phyloP scores from a whole-genome alignment of 2,888 invertebrate species.

The Apoda limacodes region DNA sequence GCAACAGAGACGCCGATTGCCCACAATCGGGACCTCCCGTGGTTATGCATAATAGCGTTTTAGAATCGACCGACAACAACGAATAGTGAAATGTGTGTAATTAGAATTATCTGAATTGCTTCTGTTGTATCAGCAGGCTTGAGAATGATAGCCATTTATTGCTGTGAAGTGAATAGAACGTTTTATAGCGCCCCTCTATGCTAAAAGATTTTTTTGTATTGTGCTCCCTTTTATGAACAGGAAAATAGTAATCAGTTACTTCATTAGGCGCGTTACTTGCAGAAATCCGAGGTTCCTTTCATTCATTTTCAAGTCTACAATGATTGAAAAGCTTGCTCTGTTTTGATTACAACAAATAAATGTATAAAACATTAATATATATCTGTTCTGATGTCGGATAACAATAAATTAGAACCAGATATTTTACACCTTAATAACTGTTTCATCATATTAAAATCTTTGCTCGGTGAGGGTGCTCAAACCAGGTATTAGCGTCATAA shows the following conservation, averaged over 20 bases:
- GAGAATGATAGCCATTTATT: conserved; percentile 41
- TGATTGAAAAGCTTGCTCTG: too few relatives aligned
- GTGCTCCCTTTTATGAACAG: conserved; percentile 47
- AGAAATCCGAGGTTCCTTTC: conserved; percentile 36
- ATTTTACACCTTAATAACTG: too few relatives aligned
- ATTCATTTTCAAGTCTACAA: conserved; percentile 32
- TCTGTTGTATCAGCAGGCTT: conserved; percentile 58
- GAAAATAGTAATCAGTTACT: conserved; percentile 62
- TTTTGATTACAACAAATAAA: too few relatives aligned
- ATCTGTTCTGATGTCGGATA: too few relatives aligned
- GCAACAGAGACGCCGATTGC: conserved; percentile 57
- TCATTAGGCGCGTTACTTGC: conserved; percentile 62
- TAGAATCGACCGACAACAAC: conserved; percentile 53
- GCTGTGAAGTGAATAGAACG: conserved; percentile 55
- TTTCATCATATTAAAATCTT: too few relatives aligned
- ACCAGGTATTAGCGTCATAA: conserved; percentile 46
- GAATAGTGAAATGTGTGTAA: conserved; percentile 65
- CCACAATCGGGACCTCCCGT: conserved; percentile 56
- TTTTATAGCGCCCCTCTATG: conserved; percentile 51
- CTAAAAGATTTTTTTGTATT: conserved; percentile 57
- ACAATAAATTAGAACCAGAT: too few relatives aligned
- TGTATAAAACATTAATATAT: too few relatives aligned
- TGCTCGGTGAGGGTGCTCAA: conserved; percentile 32
- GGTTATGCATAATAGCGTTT: conserved; percentile 54
- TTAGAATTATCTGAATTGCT: conserved; percentile 67